phyloP scores from a whole-genome alignment of 2,113 vertebrate species.

The Capreolus pygargus region DNA sequence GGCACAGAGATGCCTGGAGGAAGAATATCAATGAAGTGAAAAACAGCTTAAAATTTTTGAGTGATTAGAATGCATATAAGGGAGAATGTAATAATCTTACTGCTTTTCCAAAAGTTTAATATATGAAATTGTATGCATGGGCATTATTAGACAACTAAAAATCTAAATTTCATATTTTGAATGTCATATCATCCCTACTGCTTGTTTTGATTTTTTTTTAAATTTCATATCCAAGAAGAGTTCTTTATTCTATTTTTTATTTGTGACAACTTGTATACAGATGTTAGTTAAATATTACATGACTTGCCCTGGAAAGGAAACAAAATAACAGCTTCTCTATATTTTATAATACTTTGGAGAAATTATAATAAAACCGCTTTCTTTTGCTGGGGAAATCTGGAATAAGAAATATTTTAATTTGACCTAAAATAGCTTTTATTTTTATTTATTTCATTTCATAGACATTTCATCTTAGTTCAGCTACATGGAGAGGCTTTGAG shows the following conservation, averaged over 20 bases:
- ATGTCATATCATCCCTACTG: background rate
- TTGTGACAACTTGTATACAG: background rate
- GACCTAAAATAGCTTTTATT: background rate
- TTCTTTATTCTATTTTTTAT: background rate
- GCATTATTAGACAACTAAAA: background rate
- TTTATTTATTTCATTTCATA: background rate
- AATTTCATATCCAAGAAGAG: slow-evolving; percentile 4
- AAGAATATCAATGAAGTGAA: slow-evolving; percentile 74
- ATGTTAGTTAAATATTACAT: background rate
- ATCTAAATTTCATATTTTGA: slow-evolving; percentile 28
- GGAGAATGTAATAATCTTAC: background rate
- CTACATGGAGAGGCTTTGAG: background rate
- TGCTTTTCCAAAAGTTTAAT: slow-evolving; percentile 21
- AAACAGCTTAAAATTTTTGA: slow-evolving; percentile 52
- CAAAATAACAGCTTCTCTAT: background rate
- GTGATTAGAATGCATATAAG: slow-evolving; percentile 41
- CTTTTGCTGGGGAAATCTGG: background rate
- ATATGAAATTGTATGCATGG: slow-evolving; percentile 25
- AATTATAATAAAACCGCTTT: background rate
- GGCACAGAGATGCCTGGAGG: slow-evolving; percentile 59
- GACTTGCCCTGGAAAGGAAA: slow-evolving; percentile 1
- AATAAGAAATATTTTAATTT: background rate
- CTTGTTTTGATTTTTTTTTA: background rate
- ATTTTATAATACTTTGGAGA: background rate
- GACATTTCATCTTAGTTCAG: background rate